Conservation (phyloP, 2,888 invertebrate genomes). For the Zelleria hepariella region DNA sequence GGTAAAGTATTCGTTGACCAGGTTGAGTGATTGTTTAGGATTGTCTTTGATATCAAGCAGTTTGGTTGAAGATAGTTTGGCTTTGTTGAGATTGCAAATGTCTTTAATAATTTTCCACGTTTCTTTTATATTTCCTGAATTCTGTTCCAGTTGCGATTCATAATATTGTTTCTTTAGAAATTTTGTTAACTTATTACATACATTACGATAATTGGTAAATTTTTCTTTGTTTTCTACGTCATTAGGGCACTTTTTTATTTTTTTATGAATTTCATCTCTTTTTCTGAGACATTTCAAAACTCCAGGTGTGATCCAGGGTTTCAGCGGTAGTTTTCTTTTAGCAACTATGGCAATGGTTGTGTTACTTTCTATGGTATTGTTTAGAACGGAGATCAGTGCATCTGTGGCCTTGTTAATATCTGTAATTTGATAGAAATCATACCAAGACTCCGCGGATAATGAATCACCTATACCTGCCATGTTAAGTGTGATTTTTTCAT, state of each 20-base stretch:
- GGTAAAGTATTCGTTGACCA: not conserved
- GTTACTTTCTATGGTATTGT: not conserved
- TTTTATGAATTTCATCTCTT: not conserved
- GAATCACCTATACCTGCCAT: not conserved
- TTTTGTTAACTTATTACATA: not conserved
- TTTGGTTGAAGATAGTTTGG: not conserved
- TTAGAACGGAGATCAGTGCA: not conserved
- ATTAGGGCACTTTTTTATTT: not conserved
- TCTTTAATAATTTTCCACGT: not conserved
- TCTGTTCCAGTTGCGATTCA: not conserved
- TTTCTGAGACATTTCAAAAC: not conserved
- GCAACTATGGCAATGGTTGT: not conserved
- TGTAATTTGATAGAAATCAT: not conserved
- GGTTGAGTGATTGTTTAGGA: not conserved
- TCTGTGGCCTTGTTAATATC: not conserved
- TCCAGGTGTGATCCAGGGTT: conserved; percentile 1
- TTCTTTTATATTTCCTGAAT: not conserved
- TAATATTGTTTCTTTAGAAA: not conserved
- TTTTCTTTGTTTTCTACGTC: not conserved
- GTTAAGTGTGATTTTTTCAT: not conserved
- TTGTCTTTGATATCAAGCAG: not conserved
- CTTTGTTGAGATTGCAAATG: not conserved
- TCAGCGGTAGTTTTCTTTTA: not conserved
- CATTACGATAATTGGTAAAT: not conserved
- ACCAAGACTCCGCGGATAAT: not conserved